These are phyloP conservation scores for Endomychus coccineus DNA, from an alignment of 2,888 invertebrate genomes.

Conservation along the genomic window DNA sequence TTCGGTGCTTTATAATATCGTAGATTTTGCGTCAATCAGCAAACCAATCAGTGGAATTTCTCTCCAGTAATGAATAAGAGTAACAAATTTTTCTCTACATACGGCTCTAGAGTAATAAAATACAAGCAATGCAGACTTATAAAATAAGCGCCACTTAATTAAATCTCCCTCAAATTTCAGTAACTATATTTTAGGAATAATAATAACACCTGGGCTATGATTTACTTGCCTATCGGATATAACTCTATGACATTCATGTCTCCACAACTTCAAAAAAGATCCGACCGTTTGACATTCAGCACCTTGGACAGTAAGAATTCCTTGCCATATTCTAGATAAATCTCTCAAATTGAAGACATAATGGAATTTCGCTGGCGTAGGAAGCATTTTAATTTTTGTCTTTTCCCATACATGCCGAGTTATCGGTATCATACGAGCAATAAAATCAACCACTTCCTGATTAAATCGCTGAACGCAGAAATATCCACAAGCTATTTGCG, in stretches of 20 bases:
- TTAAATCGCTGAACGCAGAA: constrained; percentile 68
- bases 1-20: too few species aligned
- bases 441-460: constrained; percentile 58
- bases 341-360: constrained; percentile 87
- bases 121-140: too few species aligned
- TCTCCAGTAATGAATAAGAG: too few species aligned
- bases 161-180: too few species aligned
- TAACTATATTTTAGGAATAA: too few species aligned
- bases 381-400: constrained; percentile 80
- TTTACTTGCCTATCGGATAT: constrained; percentile 84
- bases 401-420: constrained; percentile 81
- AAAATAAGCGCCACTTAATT: too few species aligned
- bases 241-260: constrained; percentile 78
- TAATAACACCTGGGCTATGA: too few species aligned
- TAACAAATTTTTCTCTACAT: too few species aligned
- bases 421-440: constrained; percentile 66
- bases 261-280: constrained; percentile 67
- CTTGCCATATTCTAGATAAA: constrained; percentile 87
- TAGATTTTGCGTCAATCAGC: too few species aligned
- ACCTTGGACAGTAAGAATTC: constrained; percentile 66
- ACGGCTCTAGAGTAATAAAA: too few species aligned
- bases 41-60: too few species aligned
- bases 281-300: constrained; percentile 55
- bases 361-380: constrained; percentile 88
- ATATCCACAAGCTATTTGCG: constrained; percentile 71